Conservation (phyloP, 1,140 invertebrate species). For the Dolichoris vasculosae region DNA sequence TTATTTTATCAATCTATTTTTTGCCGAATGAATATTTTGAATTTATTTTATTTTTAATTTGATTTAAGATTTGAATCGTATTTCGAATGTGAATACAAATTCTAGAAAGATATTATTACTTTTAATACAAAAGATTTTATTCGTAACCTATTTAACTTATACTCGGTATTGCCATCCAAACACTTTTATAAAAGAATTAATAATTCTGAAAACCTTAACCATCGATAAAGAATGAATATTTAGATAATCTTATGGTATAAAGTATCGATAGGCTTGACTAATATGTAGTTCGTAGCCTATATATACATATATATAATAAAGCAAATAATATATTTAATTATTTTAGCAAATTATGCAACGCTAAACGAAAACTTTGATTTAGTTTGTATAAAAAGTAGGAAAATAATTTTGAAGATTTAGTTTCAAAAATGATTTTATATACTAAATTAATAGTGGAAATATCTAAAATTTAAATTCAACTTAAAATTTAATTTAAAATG, state of each 20-base stretch:
- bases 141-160: not conserved
- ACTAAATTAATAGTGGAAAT: not conserved
- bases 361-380: not conserved
- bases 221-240: not conserved
- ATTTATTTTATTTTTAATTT: not conserved
- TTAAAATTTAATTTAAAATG: not conserved
- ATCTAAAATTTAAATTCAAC: not conserved
- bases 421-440: not conserved
- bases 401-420: not conserved
- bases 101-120: not conserved
- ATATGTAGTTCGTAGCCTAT: too few species aligned
- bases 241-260: not conserved
- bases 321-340: too few species aligned
- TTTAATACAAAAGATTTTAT: not conserved
- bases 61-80: not conserved
- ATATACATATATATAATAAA: too few species aligned
- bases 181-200: not conserved
- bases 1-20: not conserved
- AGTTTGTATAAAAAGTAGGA: not conserved
- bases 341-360: not conserved
- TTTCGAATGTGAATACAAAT: not conserved
- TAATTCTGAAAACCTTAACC: not conserved
- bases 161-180: not conserved
- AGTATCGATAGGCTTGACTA: too few species aligned
- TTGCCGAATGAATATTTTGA: not conserved